phyloP scores from a whole-genome alignment of 2,113 vertebrate genomes.

The Cavia porcellus region DNA sequence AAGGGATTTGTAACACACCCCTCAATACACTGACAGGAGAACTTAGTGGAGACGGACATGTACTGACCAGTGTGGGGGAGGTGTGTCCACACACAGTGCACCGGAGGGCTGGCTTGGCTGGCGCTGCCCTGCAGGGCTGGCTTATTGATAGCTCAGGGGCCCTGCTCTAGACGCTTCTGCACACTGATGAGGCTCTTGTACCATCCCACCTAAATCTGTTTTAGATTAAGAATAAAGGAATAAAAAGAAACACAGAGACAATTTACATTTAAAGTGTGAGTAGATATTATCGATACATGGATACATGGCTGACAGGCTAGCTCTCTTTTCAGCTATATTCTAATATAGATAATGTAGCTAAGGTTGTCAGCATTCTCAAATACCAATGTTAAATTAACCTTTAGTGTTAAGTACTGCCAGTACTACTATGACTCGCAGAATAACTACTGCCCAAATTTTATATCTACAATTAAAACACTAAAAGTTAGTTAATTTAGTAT shows the following conservation, averaged over 20 bases:
- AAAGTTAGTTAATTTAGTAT: neutral
- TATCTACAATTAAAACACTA: neutral
- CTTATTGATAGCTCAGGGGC: neutral
- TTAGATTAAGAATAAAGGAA: constrained; percentile 1
- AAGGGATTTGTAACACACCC: neutral
- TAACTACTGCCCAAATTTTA: neutral
- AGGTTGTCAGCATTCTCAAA: neutral
- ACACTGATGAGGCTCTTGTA: neutral
- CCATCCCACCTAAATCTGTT: neutral
- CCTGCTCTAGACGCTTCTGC: neutral
- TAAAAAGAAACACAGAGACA: neutral
- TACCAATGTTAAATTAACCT: too few relatives aligned
- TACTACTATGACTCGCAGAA: neutral
- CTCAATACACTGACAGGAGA: neutral
- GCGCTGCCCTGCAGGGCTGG: neutral
- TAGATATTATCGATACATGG: neutral
- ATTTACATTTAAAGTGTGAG: neutral
- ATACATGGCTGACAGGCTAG: neutral
- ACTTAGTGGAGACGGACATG: neutral
- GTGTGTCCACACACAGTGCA: neutral
- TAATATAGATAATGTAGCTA: neutral
- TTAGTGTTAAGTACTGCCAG: neutral
- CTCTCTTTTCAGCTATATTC: neutral
- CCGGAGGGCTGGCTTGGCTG: neutral
- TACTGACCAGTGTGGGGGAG: neutral